These are phyloP conservation scores for Parambassis ranga DNA, from an alignment of 2,797 vertebrate genomes.

Conservation along the genomic window DNA sequence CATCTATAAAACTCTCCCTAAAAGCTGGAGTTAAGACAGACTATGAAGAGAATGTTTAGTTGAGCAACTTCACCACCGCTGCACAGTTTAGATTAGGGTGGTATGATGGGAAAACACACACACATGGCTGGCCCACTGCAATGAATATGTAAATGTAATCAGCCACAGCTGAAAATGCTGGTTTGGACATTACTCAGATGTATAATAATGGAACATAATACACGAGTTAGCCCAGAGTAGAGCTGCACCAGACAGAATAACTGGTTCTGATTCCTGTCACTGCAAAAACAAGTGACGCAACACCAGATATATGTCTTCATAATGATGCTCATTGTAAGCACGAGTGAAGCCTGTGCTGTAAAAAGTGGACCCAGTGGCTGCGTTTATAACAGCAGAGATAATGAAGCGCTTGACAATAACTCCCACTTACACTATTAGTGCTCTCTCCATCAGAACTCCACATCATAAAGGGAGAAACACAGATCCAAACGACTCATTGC, in stretches of 20 bases:
- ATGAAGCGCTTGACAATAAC: slow-evolving; percentile 12
- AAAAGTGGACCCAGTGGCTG: too few species aligned
- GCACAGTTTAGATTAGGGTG: neutral
- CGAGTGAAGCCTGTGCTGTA: too few species aligned
- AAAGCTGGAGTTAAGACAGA: too few species aligned
- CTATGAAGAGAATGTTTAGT: too few species aligned
- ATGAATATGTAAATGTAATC: slow-evolving; percentile 50
- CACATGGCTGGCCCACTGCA: neutral
- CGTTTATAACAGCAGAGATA: neutral
- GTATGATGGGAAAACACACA: slow-evolving; percentile 12
- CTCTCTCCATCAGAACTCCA: slow-evolving; percentile 15
- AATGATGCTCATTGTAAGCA: too few species aligned
- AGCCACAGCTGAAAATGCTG: slow-evolving; percentile 2
- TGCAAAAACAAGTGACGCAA: too few species aligned
- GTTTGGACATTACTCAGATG: neutral
- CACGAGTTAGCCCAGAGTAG: neutral
- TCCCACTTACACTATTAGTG: slow-evolving; percentile 22
- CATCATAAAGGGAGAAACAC: slow-evolving; percentile 21
- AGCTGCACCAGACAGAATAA: neutral
- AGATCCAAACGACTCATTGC: slow-evolving; percentile 10
- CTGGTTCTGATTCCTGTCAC: slow-evolving; percentile 13
- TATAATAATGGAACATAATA: slow-evolving; percentile 20
- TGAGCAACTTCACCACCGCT: neutral
- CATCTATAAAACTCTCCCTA: too few species aligned
- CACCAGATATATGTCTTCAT: too few species aligned